Evolutionary conservation across 92 coral and sea anemone species (phyloP).

Genomic region (Epizoanthus scotinus): DNA sequence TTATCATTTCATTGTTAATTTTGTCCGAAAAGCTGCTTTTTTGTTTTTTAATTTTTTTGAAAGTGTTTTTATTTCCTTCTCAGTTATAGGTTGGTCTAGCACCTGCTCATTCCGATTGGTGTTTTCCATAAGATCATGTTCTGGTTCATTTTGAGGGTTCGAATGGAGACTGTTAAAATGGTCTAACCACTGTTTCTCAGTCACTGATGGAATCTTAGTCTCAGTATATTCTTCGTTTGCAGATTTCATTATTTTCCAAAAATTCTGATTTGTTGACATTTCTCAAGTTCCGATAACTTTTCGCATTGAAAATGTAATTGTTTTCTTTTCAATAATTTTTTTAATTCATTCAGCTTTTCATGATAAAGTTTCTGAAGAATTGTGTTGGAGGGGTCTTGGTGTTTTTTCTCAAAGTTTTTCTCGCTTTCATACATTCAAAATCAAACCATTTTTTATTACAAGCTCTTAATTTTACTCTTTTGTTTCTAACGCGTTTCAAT

Average conservation of each 20-base stretch:
- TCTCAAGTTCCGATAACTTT: constrained; percentile 26
- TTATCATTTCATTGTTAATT: constrained; percentile 55
- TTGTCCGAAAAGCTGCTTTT: constrained; percentile 49
- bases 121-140: constrained; percentile 18
- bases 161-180: constrained; percentile 45
- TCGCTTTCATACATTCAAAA: constrained; percentile 37
- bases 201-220: constrained; percentile 27
- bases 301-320: constrained; percentile 24
- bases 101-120: neutral
- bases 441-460: constrained; percentile 46
- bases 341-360: constrained; percentile 32
- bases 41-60: constrained; percentile 45
- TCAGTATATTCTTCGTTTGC: constrained; percentile 30
- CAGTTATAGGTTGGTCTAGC: constrained; percentile 39
- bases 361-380: constrained; percentile 37
- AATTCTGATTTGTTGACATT: neutral
- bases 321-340: constrained; percentile 42
- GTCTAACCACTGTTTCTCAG: constrained; percentile 42
- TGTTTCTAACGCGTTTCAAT: neutral
- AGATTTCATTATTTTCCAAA: constrained; percentile 53
- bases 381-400: constrained; percentile 39
- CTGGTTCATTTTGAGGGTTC: neutral
- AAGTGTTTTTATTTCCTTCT: constrained; percentile 28
- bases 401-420: constrained; percentile 46
- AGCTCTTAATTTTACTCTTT: neutral